phyloP scores from a whole-genome alignment of 2,888 invertebrate species.

The Rhynchonema sp. region DNA sequence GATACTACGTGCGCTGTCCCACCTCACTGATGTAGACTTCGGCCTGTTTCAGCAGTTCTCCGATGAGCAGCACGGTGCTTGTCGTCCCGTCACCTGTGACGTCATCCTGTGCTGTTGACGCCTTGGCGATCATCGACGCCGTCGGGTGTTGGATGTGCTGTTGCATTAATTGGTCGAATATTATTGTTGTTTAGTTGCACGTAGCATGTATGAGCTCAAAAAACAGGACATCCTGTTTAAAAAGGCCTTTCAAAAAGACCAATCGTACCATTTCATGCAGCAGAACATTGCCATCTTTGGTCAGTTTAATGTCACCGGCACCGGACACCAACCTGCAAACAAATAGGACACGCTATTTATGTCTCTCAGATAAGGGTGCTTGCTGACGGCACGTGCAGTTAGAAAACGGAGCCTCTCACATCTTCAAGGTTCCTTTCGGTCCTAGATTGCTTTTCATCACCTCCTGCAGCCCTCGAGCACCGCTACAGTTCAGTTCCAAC shows the following conservation, averaged over 20 bases:
- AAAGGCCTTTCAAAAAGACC: too few species aligned
- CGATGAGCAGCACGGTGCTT: slow-evolving; percentile 86
- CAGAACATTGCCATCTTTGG: slow-evolving; percentile 94
- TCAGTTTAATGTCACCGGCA: slow-evolving; percentile 93
- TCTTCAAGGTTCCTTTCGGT: slow-evolving; percentile 99
- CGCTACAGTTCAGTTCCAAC: slow-evolving; percentile 80
- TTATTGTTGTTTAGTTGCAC: background rate
- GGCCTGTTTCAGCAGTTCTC: slow-evolving; percentile 88
- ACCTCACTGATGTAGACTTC: slow-evolving; percentile 83
- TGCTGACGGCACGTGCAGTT: background rate
- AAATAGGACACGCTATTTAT: too few species aligned
- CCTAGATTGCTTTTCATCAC: slow-evolving; percentile 95
- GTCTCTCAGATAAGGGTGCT: too few species aligned
- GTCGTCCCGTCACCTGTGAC: slow-evolving; percentile 97
- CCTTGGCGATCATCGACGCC: slow-evolving; percentile 87
- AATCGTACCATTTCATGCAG: slow-evolving; percentile 95
- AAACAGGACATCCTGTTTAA: too few species aligned
- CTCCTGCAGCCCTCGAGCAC: slow-evolving; percentile 93
- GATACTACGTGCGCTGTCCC: too few species aligned
- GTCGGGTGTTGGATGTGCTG: slow-evolving; percentile 95
- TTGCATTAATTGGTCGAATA: slow-evolving; percentile 7
- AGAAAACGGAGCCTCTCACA: slow-evolving; percentile 44
- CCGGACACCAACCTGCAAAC: slow-evolving; percentile 86
- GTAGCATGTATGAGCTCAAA: too few species aligned
- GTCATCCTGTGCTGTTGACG: slow-evolving; percentile 96